Evolutionary conservation across 2,113 vertebrate species (phyloP).

Genomic region (Toxotes jaculatrix): DNA sequence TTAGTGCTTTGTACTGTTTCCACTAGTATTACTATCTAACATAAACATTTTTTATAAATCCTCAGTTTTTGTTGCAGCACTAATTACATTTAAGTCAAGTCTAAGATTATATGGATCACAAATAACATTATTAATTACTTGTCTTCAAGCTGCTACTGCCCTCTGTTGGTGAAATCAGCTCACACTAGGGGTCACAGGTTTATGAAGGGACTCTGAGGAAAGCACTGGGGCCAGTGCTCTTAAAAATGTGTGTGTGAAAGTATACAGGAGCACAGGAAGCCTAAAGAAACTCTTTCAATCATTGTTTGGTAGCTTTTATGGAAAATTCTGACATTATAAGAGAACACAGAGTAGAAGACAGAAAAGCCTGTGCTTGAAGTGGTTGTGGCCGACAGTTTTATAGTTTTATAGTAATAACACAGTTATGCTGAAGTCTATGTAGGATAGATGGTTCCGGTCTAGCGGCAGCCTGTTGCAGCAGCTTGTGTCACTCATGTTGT

Average conservation of each 20-base stretch:
- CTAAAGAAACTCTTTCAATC: neutral
- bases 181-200: neutral
- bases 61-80: neutral
- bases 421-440: neutral
- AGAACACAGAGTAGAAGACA: neutral
- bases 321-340: neutral
- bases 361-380: too few species aligned
- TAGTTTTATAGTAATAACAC: too few species aligned
- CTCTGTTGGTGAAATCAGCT: constrained; percentile 61
- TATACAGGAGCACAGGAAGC: neutral
- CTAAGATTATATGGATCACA: neutral
- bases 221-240: neutral
- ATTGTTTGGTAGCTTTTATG: neutral
- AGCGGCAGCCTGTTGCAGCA: constrained; percentile 12
- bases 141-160: constrained; percentile 58
- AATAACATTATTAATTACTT: neutral
- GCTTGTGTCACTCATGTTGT: constrained; percentile 33
- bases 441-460: neutral
- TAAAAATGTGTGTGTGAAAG: neutral
- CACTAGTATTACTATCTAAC: neutral
- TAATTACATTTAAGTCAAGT: neutral
- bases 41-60: neutral
- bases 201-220: neutral
- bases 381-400: too few species aligned
- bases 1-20: neutral